These are phyloP conservation scores for Melanotus villosus DNA, from an alignment of 2,888 invertebrate genomes.

Conservation along the genomic window DNA sequence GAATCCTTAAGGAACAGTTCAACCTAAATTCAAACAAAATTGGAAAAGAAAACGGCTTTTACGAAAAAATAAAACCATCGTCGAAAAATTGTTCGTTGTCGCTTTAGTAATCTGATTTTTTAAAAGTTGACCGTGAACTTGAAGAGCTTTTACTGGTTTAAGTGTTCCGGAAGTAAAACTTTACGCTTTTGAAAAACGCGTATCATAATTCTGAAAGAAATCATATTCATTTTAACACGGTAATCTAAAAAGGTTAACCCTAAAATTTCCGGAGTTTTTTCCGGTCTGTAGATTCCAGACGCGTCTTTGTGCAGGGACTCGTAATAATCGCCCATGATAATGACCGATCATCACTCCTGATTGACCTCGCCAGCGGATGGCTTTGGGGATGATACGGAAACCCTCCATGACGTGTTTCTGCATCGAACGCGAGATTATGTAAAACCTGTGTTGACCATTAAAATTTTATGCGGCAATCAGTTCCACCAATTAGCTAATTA, in stretches of 20 bases:
- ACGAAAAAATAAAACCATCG: too few relatives aligned
- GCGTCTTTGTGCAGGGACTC: constrained; percentile 4
- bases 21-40: too few relatives aligned
- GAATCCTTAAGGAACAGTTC: too few relatives aligned
- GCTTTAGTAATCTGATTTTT: too few relatives aligned
- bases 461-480: background rate
- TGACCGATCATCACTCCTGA: constrained; percentile 12
- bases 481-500: background rate
- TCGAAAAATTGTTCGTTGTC: too few relatives aligned
- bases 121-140: too few relatives aligned
- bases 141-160: too few relatives aligned
- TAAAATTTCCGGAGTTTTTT: background rate
- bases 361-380: constrained; percentile 14
- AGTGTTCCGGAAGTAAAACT: too few relatives aligned
- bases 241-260: background rate
- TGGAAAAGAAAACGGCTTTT: too few relatives aligned
- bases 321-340: constrained; percentile 15
- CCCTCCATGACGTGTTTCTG: background rate
- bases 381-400: background rate
- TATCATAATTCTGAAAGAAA: background rate
- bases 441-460: background rate
- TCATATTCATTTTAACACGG: too few relatives aligned
- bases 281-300: constrained; percentile 5
- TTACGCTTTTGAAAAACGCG: background rate
- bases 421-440: background rate